Percentiles rank a stretch among this genome's conserved stretches.
phyloP scores from a whole-genome alignment of 2,797 vertebrate species.

The Eupleurogrammus muticus region DNA sequence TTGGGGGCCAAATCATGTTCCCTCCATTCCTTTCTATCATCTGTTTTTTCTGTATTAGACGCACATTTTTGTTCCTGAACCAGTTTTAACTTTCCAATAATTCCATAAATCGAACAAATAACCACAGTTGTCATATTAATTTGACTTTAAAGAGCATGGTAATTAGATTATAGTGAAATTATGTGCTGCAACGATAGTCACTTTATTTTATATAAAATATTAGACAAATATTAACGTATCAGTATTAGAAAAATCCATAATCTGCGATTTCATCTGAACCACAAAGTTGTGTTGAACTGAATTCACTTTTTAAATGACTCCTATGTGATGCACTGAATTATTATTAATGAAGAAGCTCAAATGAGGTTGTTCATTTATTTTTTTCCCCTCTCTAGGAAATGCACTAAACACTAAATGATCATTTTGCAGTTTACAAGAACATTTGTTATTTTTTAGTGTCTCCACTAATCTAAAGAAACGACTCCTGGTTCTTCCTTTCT shows the following conservation, averaged over 20 bases:
- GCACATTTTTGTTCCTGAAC: slow-evolving; percentile 15
- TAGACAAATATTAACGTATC: slow-evolving; percentile 12
- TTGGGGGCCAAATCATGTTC: slow-evolving; percentile 33
- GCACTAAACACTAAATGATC: slow-evolving; percentile 15
- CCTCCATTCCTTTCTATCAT: slow-evolving; percentile 20
- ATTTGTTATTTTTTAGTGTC: slow-evolving; percentile 5
- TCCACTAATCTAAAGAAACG: slow-evolving; percentile 10
- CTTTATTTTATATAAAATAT: slow-evolving; percentile 34
- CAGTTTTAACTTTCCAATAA: neutral
- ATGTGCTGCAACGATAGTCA: neutral
- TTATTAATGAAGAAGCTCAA: slow-evolving; percentile 17
- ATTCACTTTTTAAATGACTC: slow-evolving; percentile 9
- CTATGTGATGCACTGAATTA: slow-evolving; percentile 29
- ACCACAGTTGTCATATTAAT: slow-evolving; percentile 17
- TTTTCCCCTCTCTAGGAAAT: slow-evolving; percentile 29
- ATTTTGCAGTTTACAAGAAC: slow-evolving; percentile 4
- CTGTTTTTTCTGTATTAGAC: slow-evolving; percentile 31
- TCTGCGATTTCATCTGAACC: slow-evolving; percentile 14
- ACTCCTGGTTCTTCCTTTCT: neutral
- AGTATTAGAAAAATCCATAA: slow-evolving; percentile 9
- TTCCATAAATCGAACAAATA: neutral
- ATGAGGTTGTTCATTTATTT: slow-evolving; percentile 2
- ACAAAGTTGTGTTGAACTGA: slow-evolving; percentile 8
- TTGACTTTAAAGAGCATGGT: slow-evolving; percentile 17
- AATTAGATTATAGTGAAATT: slow-evolving; percentile 6